phyloP scores from a whole-genome alignment of 2,113 vertebrate genomes.

The Maccullochella peelii region DNA sequence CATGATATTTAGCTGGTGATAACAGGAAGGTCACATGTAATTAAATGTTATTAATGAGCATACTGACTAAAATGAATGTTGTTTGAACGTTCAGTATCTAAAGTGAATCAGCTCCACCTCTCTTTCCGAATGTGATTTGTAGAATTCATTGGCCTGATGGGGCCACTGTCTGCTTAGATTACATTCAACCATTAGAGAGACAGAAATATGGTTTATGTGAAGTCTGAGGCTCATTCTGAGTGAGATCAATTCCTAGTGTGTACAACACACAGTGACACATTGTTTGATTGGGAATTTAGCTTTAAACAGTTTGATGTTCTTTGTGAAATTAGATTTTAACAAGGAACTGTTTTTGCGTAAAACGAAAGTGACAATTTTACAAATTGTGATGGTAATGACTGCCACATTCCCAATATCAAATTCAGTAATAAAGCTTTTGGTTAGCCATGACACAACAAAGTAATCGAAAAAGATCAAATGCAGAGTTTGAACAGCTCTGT shows the following conservation, averaged over 20 bases:
- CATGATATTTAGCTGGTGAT: conserved; percentile 75
- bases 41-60: conserved; percentile 78
- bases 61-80: conserved; percentile 74
- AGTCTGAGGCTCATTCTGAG: neutral
- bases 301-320: neutral
- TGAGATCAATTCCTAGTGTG: neutral
- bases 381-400: neutral
- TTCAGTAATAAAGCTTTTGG: conserved; percentile 2
- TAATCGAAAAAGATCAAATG: neutral
- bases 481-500: neutral
- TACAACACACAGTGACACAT: neutral
- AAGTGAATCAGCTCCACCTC: conserved; percentile 38
- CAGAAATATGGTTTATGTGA: conserved; percentile 6
- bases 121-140: conserved; percentile 25
- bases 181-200: neutral
- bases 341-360: neutral
- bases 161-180: conserved; percentile 53
- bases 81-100: conserved; percentile 60
- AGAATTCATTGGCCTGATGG: conserved; percentile 34
- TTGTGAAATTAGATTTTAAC: neutral
- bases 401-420: neutral
- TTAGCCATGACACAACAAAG: neutral
- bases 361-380: neutral
- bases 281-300: neutral
- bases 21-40: conserved; percentile 81